Percentiles rank a stretch among this genome's conserved stretches.
These are phyloP conservation scores for Cryptotermes secundus DNA, from an alignment of 1,140 invertebrate species.

Conservation along the genomic window DNA sequence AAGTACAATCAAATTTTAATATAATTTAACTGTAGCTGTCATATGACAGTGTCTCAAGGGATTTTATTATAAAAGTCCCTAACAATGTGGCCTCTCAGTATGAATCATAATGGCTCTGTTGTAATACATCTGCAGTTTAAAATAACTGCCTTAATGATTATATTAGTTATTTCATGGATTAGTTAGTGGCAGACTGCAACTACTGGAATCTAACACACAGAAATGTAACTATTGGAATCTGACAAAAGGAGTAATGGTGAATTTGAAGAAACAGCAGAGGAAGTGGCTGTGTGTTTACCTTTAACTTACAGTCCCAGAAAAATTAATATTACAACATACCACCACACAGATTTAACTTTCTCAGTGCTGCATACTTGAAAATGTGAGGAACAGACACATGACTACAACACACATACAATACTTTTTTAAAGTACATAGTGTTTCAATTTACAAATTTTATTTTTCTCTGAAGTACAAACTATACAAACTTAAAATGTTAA, in stretches of 20 bases:
- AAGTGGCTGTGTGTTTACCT: neutral
- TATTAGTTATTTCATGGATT: no score
- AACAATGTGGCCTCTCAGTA: no score
- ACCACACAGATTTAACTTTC: neutral
- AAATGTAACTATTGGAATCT: no score
- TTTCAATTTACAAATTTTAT: conserved; percentile 15
- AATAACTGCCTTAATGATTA: no score
- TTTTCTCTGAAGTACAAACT: neutral
- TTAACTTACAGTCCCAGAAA: neutral
- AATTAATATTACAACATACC: neutral
- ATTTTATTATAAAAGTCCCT: no score
- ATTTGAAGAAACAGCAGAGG: neutral
- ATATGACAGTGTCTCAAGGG: no score
- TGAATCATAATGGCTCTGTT: no score
- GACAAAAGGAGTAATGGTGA: no score
- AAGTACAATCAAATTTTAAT: neutral
- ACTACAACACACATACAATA: neutral
- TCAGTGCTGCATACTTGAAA: neutral
- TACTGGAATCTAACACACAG: no score
- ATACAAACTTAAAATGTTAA: conserved; percentile 20
- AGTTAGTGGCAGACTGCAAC: no score
- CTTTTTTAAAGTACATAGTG: neutral
- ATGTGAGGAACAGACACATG: neutral
- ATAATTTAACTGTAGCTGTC: no score
- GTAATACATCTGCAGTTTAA: no score